phyloP scores from a whole-genome alignment of 2,888 invertebrate species.

The Calameuta pallipes region DNA sequence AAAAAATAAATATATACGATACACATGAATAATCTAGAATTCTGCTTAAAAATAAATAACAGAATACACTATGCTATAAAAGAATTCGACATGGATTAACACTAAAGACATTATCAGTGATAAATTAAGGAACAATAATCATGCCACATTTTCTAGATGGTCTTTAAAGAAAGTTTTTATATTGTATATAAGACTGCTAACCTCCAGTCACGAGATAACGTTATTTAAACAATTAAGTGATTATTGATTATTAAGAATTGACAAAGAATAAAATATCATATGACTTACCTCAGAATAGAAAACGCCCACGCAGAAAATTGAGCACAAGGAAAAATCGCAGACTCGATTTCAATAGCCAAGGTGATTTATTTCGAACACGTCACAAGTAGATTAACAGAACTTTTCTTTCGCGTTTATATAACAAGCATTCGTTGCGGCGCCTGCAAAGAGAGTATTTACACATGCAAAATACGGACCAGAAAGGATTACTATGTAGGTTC shows the following conservation, averaged over 20 bases:
- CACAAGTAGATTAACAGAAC: neutral
- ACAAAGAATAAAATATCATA: neutral
- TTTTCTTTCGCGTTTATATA: neutral
- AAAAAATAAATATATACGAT: neutral
- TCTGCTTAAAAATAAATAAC: neutral
- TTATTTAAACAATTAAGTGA: neutral
- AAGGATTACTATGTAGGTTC: neutral
- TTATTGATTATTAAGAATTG: neutral
- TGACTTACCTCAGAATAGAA: constrained; percentile 5
- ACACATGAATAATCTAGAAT: neutral
- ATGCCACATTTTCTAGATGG: neutral
- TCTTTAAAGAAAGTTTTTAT: neutral
- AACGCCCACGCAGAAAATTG: neutral
- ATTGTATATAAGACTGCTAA: neutral
- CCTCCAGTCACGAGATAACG: neutral
- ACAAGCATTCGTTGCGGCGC: neutral
- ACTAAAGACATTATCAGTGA: neutral
- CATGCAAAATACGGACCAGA: neutral
- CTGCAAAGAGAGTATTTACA: neutral
- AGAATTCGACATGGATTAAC: neutral
- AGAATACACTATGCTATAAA: neutral
- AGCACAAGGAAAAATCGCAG: neutral
- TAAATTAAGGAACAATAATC: neutral
- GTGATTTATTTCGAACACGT: constrained; percentile 31
- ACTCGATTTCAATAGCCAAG: constrained; percentile 27